These are phyloP conservation scores for Alectoris magna DNA, from an alignment of 2,797 vertebrate genomes.

Conservation along the genomic window DNA sequence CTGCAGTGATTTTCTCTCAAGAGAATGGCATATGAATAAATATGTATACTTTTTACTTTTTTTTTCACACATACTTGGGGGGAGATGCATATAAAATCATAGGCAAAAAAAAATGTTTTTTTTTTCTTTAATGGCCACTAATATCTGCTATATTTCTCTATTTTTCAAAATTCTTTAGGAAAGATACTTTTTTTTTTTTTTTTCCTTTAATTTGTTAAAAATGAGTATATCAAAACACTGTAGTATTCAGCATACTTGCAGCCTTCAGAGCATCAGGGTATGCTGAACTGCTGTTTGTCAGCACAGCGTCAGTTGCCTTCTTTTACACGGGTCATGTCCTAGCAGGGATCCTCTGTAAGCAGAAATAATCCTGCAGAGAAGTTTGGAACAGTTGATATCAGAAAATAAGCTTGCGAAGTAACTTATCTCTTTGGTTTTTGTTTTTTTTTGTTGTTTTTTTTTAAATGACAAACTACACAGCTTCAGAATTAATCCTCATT, in stretches of 20 bases:
- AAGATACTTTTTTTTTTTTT: not conserved
- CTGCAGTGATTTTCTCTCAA: not conserved
- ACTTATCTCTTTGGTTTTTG: not conserved
- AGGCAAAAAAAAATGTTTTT: not conserved
- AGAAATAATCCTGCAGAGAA: not conserved
- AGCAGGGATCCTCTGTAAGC: not conserved
- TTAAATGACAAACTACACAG: not conserved
- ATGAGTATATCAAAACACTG: not conserved
- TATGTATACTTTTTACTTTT: too few species aligned
- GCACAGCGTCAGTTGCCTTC: not conserved
- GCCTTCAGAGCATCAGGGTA: not conserved
- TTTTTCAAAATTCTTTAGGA: not conserved
- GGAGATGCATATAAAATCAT: accelerated
- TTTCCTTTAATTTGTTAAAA: not conserved
- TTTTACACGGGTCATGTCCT: not conserved
- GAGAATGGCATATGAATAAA: not conserved
- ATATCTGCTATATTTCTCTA: not conserved
- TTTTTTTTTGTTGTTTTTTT: too few species aligned
- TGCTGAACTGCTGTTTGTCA: not conserved
- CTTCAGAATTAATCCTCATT: not conserved
- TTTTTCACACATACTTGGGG: not conserved
- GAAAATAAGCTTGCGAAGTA: not conserved
- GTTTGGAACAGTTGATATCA: not conserved
- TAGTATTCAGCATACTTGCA: not conserved
- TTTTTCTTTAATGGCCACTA: not conserved